Percentiles rank a stretch among this genome's conserved stretches.
Conservation (phyloP, 2,113 vertebrate species). For the Carettochelys insculpta region DNA sequence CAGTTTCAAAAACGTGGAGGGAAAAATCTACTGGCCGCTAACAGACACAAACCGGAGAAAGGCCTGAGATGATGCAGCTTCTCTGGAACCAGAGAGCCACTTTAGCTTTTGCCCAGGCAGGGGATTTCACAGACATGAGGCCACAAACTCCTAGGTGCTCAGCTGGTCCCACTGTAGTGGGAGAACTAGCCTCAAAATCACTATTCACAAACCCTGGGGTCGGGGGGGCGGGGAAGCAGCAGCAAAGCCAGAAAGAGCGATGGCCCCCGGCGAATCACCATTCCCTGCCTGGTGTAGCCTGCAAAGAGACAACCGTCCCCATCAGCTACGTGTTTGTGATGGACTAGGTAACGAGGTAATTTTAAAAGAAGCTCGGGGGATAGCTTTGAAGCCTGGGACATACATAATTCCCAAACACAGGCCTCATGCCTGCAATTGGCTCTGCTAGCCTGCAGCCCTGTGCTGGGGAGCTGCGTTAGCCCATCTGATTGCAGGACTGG, state of each 20-base stretch:
- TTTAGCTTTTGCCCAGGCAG: background rate
- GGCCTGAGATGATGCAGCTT: background rate
- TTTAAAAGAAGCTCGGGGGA: accelerated
- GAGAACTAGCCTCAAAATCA: accelerated
- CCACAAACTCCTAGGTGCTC: accelerated
- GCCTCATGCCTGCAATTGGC: background rate
- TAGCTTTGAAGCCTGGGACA: background rate
- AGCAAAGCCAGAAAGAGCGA: background rate
- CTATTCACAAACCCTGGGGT: too few species aligned
- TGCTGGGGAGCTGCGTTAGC: background rate
- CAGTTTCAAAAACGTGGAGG: background rate
- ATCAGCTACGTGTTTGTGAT: accelerated
- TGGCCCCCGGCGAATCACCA: accelerated
- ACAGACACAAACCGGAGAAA: background rate
- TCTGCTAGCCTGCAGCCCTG: accelerated
- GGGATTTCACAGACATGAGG: accelerated
- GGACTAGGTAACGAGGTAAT: accelerated
- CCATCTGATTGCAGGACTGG: accelerated
- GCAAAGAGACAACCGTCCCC: background rate
- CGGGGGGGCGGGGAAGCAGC: too few species aligned
- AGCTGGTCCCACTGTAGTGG: background rate
- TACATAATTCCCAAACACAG: background rate
- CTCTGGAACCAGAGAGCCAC: accelerated
- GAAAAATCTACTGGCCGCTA: background rate
- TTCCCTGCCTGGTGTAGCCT: background rate